Percentiles rank a stretch among this genome's conserved stretches.
Evolutionary conservation across 1,140 invertebrate genomes (phyloP).

Genomic region (Steinernema feltiae): DNA sequence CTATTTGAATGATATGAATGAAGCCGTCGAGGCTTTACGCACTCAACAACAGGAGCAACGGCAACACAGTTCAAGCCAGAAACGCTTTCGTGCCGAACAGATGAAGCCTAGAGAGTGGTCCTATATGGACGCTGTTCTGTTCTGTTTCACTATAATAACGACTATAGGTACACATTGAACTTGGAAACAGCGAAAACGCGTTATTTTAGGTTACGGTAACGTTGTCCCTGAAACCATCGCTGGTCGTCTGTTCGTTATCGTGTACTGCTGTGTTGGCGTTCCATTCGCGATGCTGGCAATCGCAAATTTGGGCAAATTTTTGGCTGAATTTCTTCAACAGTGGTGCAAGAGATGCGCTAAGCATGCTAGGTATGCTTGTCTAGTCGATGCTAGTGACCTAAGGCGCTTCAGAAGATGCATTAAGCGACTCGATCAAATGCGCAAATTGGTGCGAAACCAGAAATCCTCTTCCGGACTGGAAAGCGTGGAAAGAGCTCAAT

Average conservation of each 20-base stretch:
- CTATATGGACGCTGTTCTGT: slow-evolving; percentile 28
- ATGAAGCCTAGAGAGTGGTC: slow-evolving; percentile 13
- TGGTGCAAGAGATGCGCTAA: too few species aligned
- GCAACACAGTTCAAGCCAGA: too few species aligned
- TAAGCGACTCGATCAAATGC: too few species aligned
- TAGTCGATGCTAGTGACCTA: too few species aligned
- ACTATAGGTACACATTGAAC: too few species aligned
- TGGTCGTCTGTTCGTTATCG: slow-evolving; percentile 37
- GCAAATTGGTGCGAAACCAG: too few species aligned
- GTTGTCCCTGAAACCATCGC: slow-evolving; percentile 27
- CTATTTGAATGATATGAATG: neutral
- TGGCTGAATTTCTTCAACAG: slow-evolving; percentile 9
- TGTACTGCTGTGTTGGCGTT: slow-evolving; percentile 37
- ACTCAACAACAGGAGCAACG: neutral
- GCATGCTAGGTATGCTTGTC: too few species aligned
- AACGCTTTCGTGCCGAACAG: neutral
- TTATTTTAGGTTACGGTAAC: slow-evolving; percentile 36
- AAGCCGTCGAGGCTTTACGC: neutral
- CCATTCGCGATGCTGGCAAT: slow-evolving; percentile 39
- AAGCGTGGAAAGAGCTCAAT: too few species aligned
- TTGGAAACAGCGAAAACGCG: too few species aligned
- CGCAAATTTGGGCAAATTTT: slow-evolving; percentile 39
- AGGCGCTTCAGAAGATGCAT: too few species aligned
- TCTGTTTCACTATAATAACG: slow-evolving; percentile 38
- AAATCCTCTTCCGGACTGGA: too few species aligned